phyloP scores from a whole-genome alignment of 2,888 invertebrate species.

The Leptinotarsa rubiginosa region DNA sequence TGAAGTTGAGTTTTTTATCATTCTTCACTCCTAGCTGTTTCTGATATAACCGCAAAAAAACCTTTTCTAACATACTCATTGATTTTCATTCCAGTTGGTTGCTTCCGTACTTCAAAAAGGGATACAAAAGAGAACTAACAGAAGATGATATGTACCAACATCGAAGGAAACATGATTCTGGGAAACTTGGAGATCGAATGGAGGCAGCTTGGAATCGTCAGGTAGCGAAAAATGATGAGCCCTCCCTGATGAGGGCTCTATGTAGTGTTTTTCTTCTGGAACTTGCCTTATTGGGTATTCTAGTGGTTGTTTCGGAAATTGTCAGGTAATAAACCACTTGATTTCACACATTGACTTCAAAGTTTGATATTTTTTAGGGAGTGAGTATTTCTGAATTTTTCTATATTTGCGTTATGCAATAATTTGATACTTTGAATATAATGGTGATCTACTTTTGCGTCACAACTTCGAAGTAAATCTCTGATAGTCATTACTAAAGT shows the following conservation, averaged over 20 bases:
- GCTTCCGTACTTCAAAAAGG: conserved; percentile 66
- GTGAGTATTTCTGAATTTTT: no score
- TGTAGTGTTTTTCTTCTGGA: conserved; percentile 52
- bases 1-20: no score
- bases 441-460: no score
- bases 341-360: no score
- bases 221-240: conserved; percentile 47
- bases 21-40: no score
- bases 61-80: no score
- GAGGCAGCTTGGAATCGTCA: conserved; percentile 59
- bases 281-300: conserved; percentile 43
- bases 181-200: conserved; percentile 63
- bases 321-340: conserved; percentile 44
- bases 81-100: conserved; percentile 66
- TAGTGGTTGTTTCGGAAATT: conserved; percentile 42
- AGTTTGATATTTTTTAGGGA: no score
- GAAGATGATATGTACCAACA: conserved; percentile 68
- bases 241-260: conserved; percentile 55
- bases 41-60: no score
- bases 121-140: conserved; percentile 66
- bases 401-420: no score
- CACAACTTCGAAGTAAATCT: no score
- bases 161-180: conserved; percentile 65
- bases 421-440: no score
- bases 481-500: no score